Evolutionary conservation across 2,113 vertebrate species (phyloP), one percentile per base, ranked within the genome.

Genomic region (Riparia riparia): DNA sequence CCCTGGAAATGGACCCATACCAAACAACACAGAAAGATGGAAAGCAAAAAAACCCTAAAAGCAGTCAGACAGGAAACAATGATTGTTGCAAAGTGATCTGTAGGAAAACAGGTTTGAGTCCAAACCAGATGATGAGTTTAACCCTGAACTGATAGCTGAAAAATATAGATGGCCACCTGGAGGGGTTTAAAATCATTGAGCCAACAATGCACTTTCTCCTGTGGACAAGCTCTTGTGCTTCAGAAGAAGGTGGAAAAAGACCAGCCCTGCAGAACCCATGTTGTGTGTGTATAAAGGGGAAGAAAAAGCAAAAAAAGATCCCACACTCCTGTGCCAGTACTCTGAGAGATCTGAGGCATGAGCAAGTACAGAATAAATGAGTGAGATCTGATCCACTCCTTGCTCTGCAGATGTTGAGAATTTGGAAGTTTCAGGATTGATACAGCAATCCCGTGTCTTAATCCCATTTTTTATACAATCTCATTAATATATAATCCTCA

Each of bases 321-420:
- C 16, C 21, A 32, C 5, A 7, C 4, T 9, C 22, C 41, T 10
- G 21, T 47, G 45, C 37, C 9, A 6, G 11, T 15, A 31, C 3
- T 73, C 39, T 24, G 14, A 21, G 47, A 44, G 72, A 45, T 26
- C 2, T 80, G 68, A 61, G 63, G 13, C 26, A 28, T 6, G 7
- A 0, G 0, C 41, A 66, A 68, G 1, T 47, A 68, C 45, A 70
- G 39, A 70, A 47, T 18, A 82, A 37, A 37, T 37, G 37, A 47
- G 26, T 16, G 80, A 70, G 29, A 45, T 47, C 24, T 0, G 0
- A 54, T 32, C 58, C 16, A 3, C 34, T 54, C 41, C 12, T 21
- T 18, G 12, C 18, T 32, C 29, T 80, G 56, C 42, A 66, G 19
- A 34, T 81, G 44, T 0, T 17, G 31, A 49, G 37, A 37, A 82